A percentile compares a stretch with the other conserved stretches of the same genome.
These are phyloP conservation scores for Urechis unicinctus DNA, from an alignment of 2,888 invertebrate genomes.

Conservation along the genomic window DNA sequence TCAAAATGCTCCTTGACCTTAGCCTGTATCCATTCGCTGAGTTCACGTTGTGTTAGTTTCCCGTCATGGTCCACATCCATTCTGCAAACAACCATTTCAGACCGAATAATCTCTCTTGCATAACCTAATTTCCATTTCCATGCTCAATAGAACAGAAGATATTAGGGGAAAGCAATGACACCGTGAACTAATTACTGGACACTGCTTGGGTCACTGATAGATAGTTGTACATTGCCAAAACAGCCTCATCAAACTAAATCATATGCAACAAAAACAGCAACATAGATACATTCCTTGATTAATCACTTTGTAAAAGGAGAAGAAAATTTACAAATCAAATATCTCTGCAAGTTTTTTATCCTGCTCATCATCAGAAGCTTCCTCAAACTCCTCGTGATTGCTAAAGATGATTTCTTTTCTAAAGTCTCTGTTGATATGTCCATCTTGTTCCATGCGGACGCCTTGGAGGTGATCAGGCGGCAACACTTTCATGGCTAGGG, in stretches of 20 bases:
- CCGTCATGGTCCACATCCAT: slow-evolving; percentile 46
- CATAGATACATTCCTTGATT: background rate
- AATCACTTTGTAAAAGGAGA: no score
- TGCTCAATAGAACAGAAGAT: no score
- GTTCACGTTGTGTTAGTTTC: slow-evolving; percentile 36
- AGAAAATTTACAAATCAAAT: slow-evolving; percentile 34
- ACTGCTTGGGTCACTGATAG: no score
- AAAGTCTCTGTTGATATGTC: slow-evolving; percentile 52
- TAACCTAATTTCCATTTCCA: no score
- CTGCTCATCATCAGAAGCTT: slow-evolving; percentile 27
- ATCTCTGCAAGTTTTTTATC: slow-evolving; percentile 41
- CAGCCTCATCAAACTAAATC: no score
- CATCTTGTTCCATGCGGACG: slow-evolving; percentile 53
- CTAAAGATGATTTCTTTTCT: slow-evolving; percentile 52
- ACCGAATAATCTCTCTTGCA: no score
- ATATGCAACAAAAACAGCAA: no score
- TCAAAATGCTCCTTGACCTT: slow-evolving; percentile 50
- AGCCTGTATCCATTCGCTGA: slow-evolving; percentile 45
- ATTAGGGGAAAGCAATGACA: no score
- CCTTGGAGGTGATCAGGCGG: slow-evolving; percentile 52
- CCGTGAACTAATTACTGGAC: no score
- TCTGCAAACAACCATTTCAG: no score
- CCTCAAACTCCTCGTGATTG: slow-evolving; percentile 41
- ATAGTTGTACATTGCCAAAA: no score
- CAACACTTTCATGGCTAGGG: no score